phyloP scores from a whole-genome alignment of 1,140 invertebrate species.

The Thaumatotibia leucotreta region DNA sequence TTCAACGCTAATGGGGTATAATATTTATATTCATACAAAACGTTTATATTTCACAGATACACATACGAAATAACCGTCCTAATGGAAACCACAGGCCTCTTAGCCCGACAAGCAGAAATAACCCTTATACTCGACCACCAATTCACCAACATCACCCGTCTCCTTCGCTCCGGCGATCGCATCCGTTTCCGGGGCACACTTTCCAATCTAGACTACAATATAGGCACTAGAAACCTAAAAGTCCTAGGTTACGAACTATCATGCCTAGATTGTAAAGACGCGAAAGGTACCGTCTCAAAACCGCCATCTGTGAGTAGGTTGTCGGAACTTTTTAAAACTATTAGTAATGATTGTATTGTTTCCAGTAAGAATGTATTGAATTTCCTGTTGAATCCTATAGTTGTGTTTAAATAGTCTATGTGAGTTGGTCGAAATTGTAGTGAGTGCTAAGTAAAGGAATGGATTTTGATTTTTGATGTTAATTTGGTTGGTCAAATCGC shows the following conservation, averaged over 20 bases:
- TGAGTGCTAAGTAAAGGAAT: neutral
- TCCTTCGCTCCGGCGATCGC: conserved; percentile 81
- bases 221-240: conserved; percentile 77
- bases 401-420: conserved; percentile 81
- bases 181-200: conserved; percentile 83
- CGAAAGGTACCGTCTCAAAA: conserved; percentile 70
- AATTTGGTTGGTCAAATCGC: neutral
- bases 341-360: conserved; percentile 78
- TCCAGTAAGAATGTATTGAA: conserved; percentile 85
- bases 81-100: conserved; percentile 80
- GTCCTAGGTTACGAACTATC: conserved; percentile 81
- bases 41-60: conserved; percentile 66
- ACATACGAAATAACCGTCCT: conserved; percentile 83
- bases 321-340: conserved; percentile 64
- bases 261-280: conserved; percentile 81
- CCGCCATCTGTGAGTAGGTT: conserved; percentile 60
- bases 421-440: neutral
- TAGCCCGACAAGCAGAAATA: conserved; percentile 80
- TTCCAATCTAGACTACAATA: conserved; percentile 68
- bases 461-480: neutral
- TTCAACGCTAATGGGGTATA: too few species aligned
- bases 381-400: conserved; percentile 85
- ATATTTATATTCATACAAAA: conserved; percentile 1
- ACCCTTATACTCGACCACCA: conserved; percentile 78
- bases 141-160: conserved; percentile 84